Conservation (phyloP, 2,113 vertebrate genomes). For the Oxygymnocypris stewartii region DNA sequence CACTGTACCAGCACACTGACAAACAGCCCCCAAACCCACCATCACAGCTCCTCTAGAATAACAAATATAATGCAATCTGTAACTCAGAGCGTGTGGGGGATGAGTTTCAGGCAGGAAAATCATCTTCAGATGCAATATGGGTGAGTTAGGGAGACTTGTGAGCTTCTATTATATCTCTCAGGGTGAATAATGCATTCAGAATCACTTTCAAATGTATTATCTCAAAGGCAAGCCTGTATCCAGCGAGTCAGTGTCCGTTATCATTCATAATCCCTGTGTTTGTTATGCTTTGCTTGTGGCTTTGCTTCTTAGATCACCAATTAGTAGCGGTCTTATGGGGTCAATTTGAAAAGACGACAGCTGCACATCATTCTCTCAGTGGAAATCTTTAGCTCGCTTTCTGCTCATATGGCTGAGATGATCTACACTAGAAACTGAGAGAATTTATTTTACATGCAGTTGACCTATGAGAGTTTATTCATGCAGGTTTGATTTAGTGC, state of each 20-base stretch:
- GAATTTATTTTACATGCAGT: constrained; percentile 23
- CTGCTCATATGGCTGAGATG: neutral
- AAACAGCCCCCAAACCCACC: constrained; percentile 36
- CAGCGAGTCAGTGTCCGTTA: constrained; percentile 10
- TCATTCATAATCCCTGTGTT: constrained; percentile 27
- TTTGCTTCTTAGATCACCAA: constrained; percentile 34
- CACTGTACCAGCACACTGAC: constrained; percentile 31
- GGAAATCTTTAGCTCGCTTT: neutral
- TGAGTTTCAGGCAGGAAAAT: constrained; percentile 50
- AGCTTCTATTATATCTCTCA: constrained; percentile 16
- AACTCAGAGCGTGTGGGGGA: constrained; percentile 25
- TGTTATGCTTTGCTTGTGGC: constrained; percentile 21
- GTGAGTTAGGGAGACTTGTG: constrained; percentile 36
- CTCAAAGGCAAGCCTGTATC: neutral
- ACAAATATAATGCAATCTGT: constrained; percentile 51
- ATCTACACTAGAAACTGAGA: neutral
- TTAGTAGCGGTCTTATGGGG: constrained; percentile 23
- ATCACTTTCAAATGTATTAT: constrained; percentile 35
- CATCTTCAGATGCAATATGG: constrained; percentile 50
- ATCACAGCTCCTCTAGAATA: constrained; percentile 47
- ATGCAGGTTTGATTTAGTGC: constrained; percentile 20
- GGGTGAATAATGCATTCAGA: constrained; percentile 30
- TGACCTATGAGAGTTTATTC: neutral
- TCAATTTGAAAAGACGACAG: constrained; percentile 27
- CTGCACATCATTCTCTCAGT: neutral